A percentile compares a stretch with the other conserved stretches of the same genome.
Conservation (phyloP, 2,113 vertebrate species). For the Potamarius usumacintae region DNA sequence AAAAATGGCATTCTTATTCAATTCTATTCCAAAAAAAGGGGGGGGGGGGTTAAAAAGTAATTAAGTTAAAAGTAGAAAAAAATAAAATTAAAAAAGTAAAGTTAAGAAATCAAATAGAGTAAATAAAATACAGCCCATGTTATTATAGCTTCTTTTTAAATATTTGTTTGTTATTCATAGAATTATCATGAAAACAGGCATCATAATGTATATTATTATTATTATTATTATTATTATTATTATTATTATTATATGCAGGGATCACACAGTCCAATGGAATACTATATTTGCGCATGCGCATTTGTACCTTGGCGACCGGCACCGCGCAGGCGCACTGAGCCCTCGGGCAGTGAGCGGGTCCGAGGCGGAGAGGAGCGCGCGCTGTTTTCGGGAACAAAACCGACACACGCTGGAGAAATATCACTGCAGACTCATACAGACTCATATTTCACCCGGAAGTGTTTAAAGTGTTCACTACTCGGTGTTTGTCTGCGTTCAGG, state of each 20-base stretch:
- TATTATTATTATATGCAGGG: not conserved
- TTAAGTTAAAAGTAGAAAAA: too few species aligned
- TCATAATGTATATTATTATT: too few species aligned
- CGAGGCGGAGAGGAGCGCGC: not conserved
- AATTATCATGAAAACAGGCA: too few species aligned
- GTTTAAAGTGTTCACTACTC: not conserved
- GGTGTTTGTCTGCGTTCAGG: not conserved
- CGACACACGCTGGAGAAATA: not conserved
- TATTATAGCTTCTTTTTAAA: too few species aligned
- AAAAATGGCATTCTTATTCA: too few species aligned
- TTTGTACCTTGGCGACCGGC: not conserved
- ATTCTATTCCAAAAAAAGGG: too few species aligned
- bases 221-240: not conserved
- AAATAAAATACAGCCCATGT: too few species aligned
- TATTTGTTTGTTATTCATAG: too few species aligned
- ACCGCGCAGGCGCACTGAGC: not conserved
- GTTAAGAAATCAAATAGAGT: too few species aligned
- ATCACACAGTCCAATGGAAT: not conserved
- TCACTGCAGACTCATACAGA: too few species aligned
- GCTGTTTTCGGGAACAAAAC: not conserved
- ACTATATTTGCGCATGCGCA: not conserved
- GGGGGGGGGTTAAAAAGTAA: too few species aligned
- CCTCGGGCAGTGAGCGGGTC: slow-evolving; percentile 1
- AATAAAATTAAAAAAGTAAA: too few species aligned
- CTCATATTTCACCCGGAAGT: not conserved